Percentiles rank a stretch among this genome's conserved stretches.
These are phyloP conservation scores for Melinaea menophilus DNA, from an alignment of 2,888 invertebrate species.

Conservation along the genomic window DNA sequence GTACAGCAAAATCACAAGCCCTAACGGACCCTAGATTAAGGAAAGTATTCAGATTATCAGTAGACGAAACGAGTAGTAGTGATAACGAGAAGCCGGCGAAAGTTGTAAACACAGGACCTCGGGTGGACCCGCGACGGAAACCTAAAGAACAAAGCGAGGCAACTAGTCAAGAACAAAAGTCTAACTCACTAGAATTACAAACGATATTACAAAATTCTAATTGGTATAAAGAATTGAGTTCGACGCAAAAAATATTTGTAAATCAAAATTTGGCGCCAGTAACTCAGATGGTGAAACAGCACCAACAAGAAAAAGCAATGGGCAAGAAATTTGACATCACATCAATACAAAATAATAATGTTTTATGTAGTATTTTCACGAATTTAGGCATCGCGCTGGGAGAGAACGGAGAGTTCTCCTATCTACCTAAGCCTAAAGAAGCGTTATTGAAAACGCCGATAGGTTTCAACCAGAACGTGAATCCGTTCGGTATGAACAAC, in stretches of 20 bases:
- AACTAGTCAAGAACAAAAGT: constrained; percentile 50
- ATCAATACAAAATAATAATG: constrained; percentile 70
- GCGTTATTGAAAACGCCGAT: constrained; percentile 66
- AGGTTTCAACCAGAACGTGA: constrained; percentile 58
- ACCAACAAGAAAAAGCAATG: constrained; percentile 76
- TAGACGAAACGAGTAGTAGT: constrained; percentile 80
- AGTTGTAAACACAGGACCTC: constrained; percentile 55
- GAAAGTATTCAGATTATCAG: constrained; percentile 84
- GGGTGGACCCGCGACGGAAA: constrained; percentile 70
- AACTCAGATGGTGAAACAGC: constrained; percentile 79
- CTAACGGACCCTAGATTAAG: constrained; percentile 86
- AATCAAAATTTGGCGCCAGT: constrained; percentile 82
- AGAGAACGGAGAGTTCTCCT: constrained; percentile 77
- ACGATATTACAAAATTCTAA: constrained; percentile 81
- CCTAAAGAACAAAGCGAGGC: constrained; percentile 56
- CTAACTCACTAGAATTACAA: constrained; percentile 75
- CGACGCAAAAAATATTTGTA: constrained; percentile 84
- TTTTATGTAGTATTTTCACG: constrained; percentile 78
- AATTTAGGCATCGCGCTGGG: constrained; percentile 79
- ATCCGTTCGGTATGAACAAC: constrained; percentile 55
- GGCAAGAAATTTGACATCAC: constrained; percentile 77
- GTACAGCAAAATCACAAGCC: constrained; percentile 83
- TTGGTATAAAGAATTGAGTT: constrained; percentile 84
- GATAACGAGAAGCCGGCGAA: constrained; percentile 74
- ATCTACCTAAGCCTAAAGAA: constrained; percentile 70